Conservation (phyloP, 53 echinoderm and acorn worm species). For the Luidia sarsii region DNA sequence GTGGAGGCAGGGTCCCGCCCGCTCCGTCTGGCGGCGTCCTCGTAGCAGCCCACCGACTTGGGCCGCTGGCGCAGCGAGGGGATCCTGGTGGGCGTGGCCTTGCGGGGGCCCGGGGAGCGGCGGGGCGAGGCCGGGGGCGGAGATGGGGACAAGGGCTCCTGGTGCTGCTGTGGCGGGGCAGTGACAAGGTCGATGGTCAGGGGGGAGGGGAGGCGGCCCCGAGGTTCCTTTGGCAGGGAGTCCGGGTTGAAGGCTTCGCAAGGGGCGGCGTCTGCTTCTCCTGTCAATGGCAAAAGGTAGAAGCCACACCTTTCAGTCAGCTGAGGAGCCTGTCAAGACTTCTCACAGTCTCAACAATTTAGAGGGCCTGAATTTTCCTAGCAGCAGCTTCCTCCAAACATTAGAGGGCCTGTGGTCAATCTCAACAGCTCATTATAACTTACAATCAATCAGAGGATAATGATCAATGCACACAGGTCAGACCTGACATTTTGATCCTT, state of each 20-base stretch:
- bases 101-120: slow-evolving; percentile 17
- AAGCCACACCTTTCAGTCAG: neutral
- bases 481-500: no score
- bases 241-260: slow-evolving; percentile 36
- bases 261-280: slow-evolving; percentile 32
- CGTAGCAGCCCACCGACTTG: slow-evolving; percentile 25
- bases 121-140: neutral
- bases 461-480: no score
- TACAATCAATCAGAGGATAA: no score
- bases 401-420: no score
- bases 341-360: no score
- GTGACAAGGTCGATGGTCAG: no score
- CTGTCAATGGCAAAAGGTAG: neutral
- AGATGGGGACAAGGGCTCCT: slow-evolving; percentile 7
- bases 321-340: neutral
- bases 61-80: slow-evolving; percentile 27
- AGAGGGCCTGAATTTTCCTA: no score
- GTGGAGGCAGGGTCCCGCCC: no score
- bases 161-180: no score
- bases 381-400: no score
- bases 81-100: slow-evolving; percentile 33
- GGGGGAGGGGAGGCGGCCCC: slow-evolving; percentile 19
- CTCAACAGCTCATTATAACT: no score
- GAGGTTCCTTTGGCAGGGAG: slow-evolving; percentile 16
- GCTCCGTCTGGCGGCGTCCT: slow-evolving; percentile 4